Conservation (phyloP, 1,140 invertebrate species). For the Ostrea denselamellosa region DNA sequence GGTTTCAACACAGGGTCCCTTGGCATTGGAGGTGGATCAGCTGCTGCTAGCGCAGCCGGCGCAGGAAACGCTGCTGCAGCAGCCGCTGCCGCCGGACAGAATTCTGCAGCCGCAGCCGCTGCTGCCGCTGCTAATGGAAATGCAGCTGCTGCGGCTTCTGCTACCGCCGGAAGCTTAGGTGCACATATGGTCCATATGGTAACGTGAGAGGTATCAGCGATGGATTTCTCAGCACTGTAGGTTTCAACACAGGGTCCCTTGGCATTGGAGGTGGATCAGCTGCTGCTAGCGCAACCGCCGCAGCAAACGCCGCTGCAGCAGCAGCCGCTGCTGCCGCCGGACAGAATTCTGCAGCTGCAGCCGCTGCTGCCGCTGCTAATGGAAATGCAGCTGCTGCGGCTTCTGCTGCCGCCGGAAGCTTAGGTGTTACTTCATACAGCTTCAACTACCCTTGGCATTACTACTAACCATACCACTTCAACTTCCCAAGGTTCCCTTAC, state of each 20-base stretch:
- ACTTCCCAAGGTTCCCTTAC: neutral
- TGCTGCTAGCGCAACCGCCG: neutral
- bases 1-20: neutral
- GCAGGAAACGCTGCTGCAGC: neutral
- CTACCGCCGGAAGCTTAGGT: neutral
- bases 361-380: neutral
- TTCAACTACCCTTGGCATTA: too few relatives aligned
- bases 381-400: neutral
- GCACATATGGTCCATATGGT: too few relatives aligned
- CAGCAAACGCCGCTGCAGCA: neutral
- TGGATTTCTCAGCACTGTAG: too few relatives aligned
- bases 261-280: neutral
- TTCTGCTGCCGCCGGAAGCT: neutral
- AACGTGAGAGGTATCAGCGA: too few relatives aligned
- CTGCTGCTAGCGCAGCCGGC: neutral
- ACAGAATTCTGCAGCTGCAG: neutral
- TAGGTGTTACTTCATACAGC: too few relatives aligned
- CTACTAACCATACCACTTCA: too few relatives aligned
- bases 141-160: neutral
- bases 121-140: neutral
- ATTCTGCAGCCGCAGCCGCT: neutral
- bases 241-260: neutral
- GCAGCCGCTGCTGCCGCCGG: neutral
- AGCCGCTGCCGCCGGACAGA: neutral
- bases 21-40: conserved; percentile 6